Evolutionary conservation across 92 coral and sea anemone species (phyloP).

Genomic region (Plumapathes pennacea): DNA sequence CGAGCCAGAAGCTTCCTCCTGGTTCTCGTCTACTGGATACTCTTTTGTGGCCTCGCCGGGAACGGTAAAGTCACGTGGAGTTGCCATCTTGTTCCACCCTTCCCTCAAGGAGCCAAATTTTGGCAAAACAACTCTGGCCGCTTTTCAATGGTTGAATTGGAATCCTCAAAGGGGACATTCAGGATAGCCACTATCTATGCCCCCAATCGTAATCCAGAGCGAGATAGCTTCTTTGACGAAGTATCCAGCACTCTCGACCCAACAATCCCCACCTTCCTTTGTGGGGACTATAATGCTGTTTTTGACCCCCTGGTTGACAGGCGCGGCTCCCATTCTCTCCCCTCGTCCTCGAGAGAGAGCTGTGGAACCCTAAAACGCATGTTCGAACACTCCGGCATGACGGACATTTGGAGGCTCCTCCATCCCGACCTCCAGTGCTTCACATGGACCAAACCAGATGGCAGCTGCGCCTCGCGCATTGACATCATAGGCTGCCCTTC

Average conservation of each 20-base stretch:
- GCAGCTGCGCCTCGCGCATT: neutral
- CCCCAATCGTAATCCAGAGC: constrained; percentile 33
- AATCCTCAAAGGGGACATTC: neutral
- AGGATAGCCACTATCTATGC: constrained; percentile 43
- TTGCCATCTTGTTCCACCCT: constrained; percentile 26
- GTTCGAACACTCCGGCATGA: neutral
- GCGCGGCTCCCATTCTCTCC: constrained; percentile 1
- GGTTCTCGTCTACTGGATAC: constrained; percentile 7
- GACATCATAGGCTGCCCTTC: neutral
- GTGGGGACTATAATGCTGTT: constrained; percentile 59
- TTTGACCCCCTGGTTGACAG: constrained; percentile 31
- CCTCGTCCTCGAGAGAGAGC: constrained; percentile 4
- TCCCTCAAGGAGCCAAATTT: neutral
- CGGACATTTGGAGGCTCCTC: constrained; percentile 40
- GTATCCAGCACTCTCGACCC: neutral
- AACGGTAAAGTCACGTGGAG: constrained; percentile 30
- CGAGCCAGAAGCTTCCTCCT: constrained; percentile 1
- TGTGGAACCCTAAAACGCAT: neutral
- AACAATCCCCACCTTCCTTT: constrained; percentile 7
- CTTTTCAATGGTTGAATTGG: constrained; percentile 8
- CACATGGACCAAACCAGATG: neutral
- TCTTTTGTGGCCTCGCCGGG: constrained; percentile 10
- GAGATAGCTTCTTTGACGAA: constrained; percentile 20
- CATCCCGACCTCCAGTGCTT: constrained; percentile 11
- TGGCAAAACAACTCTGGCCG: constrained; percentile 13